Percentiles rank a stretch among this genome's conserved stretches.
Evolutionary conservation across 2,888 invertebrate species (phyloP).

Genomic region (Eupeodes latifasciatus): DNA sequence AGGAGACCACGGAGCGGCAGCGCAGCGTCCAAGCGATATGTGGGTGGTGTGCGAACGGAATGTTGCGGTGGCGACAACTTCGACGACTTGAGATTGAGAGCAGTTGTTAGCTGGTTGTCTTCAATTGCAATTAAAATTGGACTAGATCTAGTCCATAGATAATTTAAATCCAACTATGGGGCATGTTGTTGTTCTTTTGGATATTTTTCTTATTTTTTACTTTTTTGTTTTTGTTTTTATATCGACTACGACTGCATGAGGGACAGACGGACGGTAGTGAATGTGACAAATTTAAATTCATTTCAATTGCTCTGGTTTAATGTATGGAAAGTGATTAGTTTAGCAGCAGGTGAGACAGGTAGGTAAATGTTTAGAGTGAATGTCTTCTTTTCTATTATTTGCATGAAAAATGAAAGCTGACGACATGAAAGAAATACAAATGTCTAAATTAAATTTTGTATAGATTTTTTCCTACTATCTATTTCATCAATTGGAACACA

Average conservation of each 20-base stretch:
- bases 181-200: constrained; percentile 34
- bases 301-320: constrained; percentile 45
- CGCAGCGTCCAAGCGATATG: constrained; percentile 9
- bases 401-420: constrained; percentile 20
- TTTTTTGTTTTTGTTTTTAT: constrained; percentile 1
- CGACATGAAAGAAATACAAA: background rate
- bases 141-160: constrained; percentile 70
- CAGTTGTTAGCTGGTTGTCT: constrained; percentile 32
- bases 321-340: constrained; percentile 51
- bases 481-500: background rate
- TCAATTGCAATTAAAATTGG: constrained; percentile 63
- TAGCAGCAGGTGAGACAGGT: constrained; percentile 59
- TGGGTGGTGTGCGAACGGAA: constrained; percentile 68
- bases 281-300: constrained; percentile 67
- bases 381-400: constrained; percentile 4
- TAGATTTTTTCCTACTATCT: background rate
- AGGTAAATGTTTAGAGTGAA: constrained; percentile 2
- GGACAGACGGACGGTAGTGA: constrained; percentile 4
- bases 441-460: background rate
- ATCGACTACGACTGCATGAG: background rate
- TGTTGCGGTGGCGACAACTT: constrained; percentile 56
- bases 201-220: background rate
- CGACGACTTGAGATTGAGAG: constrained; percentile 37
- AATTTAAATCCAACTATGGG: constrained; percentile 61
- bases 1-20: background rate